Percentiles rank a stretch among this genome's conserved stretches.
phyloP scores from a whole-genome alignment of 2,797 vertebrate genomes.

The Eremophila alpestris region DNA sequence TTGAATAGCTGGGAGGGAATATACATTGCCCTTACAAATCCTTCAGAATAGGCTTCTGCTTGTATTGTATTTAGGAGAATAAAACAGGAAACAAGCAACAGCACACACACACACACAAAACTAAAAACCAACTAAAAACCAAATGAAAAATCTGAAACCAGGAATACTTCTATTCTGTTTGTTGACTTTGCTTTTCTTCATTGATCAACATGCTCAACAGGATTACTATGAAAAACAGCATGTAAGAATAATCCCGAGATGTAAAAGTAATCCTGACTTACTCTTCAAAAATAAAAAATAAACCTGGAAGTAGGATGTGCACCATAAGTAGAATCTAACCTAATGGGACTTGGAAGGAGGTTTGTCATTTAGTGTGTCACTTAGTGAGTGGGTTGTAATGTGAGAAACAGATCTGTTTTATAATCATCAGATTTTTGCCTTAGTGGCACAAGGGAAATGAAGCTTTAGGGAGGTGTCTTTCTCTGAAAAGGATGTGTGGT shows the following conservation, averaged over 20 bases:
- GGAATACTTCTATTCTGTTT: not conserved
- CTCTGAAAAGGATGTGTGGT: not conserved
- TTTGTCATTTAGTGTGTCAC: not conserved
- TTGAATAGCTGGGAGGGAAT: slow-evolving; percentile 19
- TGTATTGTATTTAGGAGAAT: not conserved
- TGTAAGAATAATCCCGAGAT: not conserved
- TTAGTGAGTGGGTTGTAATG: not conserved
- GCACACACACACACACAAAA: not conserved
- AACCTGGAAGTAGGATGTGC: not conserved
- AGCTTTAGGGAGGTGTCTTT: not conserved
- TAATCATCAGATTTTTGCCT: not conserved
- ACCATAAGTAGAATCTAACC: not conserved
- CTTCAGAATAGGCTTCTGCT: not conserved
- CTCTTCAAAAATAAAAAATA: not conserved
- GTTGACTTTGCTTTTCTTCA: not conserved
- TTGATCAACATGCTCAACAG: not conserved
- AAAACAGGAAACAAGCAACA: not conserved
- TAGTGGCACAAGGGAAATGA: not conserved
- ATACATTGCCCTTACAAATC: not conserved
- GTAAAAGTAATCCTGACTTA: not conserved
- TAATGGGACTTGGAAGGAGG: not conserved
- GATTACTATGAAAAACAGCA: not conserved
- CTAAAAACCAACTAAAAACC: not conserved
- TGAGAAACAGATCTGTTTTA: not conserved
- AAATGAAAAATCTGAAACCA: not conserved